phyloP scores from a whole-genome alignment of 2,797 vertebrate species.

The Pogonophryne albipinna region DNA sequence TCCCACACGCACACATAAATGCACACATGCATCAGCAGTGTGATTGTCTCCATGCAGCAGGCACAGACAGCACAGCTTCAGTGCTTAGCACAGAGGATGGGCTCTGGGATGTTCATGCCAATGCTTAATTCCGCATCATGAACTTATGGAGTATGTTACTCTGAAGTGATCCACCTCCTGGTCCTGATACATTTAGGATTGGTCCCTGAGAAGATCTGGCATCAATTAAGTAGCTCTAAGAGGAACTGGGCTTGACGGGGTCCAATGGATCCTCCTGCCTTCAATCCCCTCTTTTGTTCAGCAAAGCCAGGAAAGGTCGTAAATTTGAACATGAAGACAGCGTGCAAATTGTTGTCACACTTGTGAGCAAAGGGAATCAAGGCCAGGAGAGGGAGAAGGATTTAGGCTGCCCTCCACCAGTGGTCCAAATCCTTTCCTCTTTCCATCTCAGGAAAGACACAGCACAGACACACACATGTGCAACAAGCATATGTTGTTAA shows the following conservation, averaged over 20 bases:
- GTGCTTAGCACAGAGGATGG: constrained; percentile 53
- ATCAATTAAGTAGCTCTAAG: constrained; percentile 81
- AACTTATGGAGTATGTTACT: constrained; percentile 72
- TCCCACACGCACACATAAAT: constrained; percentile 18
- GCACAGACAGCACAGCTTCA: constrained; percentile 50
- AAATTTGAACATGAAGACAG: constrained; percentile 85
- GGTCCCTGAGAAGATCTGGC: constrained; percentile 81
- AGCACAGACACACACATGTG: constrained; percentile 22
- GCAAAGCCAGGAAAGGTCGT: constrained; percentile 76
- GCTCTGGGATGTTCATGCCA: constrained; percentile 66
- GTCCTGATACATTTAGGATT: constrained; percentile 63
- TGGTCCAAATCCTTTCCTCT: constrained; percentile 63
- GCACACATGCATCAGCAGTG: constrained; percentile 39
- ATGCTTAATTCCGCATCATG: constrained; percentile 66
- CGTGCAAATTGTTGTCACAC: constrained; percentile 86
- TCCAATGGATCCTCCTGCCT: constrained; percentile 75
- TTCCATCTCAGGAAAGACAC: constrained; percentile 44
- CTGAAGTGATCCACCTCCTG: constrained; percentile 65
- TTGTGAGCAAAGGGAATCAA: constrained; percentile 74
- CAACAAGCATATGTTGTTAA: constrained; percentile 50
- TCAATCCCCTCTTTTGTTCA: constrained; percentile 83
- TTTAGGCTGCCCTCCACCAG: constrained; percentile 64
- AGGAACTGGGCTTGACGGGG: constrained; percentile 74
- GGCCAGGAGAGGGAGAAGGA: constrained; percentile 68
- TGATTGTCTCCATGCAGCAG: constrained; percentile 61